Percentiles rank a stretch among this genome's conserved stretches.
Conservation (phyloP, 2,888 invertebrate species). For the Brachylomia viminalis region DNA sequence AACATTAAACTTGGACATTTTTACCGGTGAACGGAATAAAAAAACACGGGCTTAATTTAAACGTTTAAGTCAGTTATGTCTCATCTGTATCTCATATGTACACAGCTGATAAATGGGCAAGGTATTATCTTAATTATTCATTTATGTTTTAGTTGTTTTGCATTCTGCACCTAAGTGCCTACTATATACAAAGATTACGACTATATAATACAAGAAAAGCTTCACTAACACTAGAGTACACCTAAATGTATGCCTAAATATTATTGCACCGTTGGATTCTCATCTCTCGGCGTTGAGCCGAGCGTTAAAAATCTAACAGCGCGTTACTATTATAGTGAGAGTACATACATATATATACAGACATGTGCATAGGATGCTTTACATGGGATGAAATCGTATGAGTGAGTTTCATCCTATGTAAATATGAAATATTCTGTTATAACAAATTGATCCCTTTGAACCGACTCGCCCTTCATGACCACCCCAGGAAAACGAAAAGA, state of each 20-base stretch:
- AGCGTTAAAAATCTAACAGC: background rate
- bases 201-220: background rate
- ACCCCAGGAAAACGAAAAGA: background rate
- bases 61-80: too few species aligned
- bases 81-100: too few species aligned
- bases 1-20: too few species aligned
- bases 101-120: too few species aligned
- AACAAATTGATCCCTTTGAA: background rate
- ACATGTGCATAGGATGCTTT: background rate
- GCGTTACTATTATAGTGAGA: background rate
- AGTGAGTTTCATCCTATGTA: background rate
- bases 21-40: too few species aligned
- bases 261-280: background rate
- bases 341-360: background rate
- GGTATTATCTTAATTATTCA: background rate
- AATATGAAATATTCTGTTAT: constrained; percentile 24
- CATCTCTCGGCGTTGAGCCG: too few species aligned
- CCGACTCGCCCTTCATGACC: background rate
- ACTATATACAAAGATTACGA: background rate
- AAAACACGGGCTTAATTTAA: too few species aligned
- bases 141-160: background rate
- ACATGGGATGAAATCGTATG: background rate
- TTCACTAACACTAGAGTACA: background rate
- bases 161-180: background rate
- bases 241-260: background rate